Base-by-base conservation (phyloP, 2,888 invertebrate species). In the Sialis fuliginosa region DNA sequence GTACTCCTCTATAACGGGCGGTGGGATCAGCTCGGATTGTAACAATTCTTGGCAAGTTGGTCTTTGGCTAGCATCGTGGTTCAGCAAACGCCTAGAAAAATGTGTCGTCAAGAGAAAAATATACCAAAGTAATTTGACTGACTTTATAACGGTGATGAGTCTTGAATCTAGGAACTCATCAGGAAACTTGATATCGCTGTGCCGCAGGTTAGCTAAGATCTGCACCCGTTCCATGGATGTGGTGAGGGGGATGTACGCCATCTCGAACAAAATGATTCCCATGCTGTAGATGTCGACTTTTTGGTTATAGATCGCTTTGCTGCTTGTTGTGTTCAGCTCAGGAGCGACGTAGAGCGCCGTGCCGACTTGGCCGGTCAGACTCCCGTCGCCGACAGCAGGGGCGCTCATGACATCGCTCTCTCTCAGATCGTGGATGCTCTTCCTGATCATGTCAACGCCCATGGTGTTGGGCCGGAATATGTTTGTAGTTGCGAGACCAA, bases 301-400 rank as follows among this genome's bases (percentile, higher is more conserved):
- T 69, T 93, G 88, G 64, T 84, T 90, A 62, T 86, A 85, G 30
- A 78, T 77, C 4, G 81, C 80, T 62, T 83, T 85, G 1, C 74
- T 71, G 1, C 74, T 74, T 31, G 74, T 72, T 13, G 75, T 75
- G 0, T 76, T 75, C 1, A 97, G 68, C 62, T 98, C 98, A 0
- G 97, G 97, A 0, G 96, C 95, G 42, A 90, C 87, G 65, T 98
- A 98, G 0, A 95, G 69, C 0, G 89, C 86, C 32, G 97, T 98
- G 31, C 98, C 98, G 22, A 97, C 85, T 68, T 87, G 77, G 0
- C 86, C 85, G 0, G 87, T 87, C 54, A 78, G 70, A 48, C 75
- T 74, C 43, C 61, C 62, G 53, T 62, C 64, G n/a, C 63, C 62
- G 12, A 12, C 2, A 1, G 33, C 12, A 10, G 31, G 43, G 4